A percentile compares a stretch with the other conserved stretches of the same genome.
Conservation (phyloP, 2,888 invertebrate genomes). For the Platycheirus albimanus region DNA sequence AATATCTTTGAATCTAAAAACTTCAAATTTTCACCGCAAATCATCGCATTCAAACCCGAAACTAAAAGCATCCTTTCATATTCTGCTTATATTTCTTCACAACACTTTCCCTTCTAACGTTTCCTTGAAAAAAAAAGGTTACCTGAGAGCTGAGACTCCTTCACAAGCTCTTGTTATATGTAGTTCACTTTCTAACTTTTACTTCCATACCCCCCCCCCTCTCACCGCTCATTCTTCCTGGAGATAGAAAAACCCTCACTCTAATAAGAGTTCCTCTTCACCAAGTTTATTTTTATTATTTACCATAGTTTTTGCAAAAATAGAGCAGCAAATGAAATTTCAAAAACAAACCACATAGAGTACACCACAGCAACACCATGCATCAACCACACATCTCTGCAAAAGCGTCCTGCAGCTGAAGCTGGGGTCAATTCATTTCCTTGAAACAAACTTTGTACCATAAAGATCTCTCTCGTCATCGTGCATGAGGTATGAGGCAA, state of each 20-base stretch:
- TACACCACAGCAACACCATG: slow-evolving; percentile 24
- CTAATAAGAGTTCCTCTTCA: slow-evolving; percentile 34
- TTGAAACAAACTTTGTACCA: slow-evolving; percentile 58
- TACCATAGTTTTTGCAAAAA: slow-evolving; percentile 49
- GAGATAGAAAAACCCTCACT: slow-evolving; percentile 28
- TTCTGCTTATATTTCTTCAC: too few species aligned
- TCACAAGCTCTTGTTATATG: too few species aligned
- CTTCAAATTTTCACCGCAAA: too few species aligned
- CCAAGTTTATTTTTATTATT: slow-evolving; percentile 48
- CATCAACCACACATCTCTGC: slow-evolving; percentile 20
- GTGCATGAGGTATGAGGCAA: slow-evolving; percentile 32
- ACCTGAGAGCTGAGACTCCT: too few species aligned
- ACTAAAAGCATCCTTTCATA: too few species aligned
- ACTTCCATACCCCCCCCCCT: neutral
- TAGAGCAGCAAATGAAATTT: slow-evolving; percentile 39
- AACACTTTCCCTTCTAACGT: too few species aligned
- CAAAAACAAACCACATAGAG: slow-evolving; percentile 41
- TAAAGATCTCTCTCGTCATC: slow-evolving; percentile 44
- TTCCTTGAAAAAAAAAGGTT: too few species aligned
- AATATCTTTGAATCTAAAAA: too few species aligned
- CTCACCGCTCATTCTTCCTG: slow-evolving; percentile 2
- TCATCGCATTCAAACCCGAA: too few species aligned
- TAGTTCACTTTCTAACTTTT: slow-evolving; percentile 54
- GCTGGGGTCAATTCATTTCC: slow-evolving; percentile 53
- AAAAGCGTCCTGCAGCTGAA: neutral